Percentiles rank a stretch among this genome's conserved stretches.
Conservation (phyloP, 2,797 vertebrate genomes). For the Melanogrammus aeglefinus region DNA sequence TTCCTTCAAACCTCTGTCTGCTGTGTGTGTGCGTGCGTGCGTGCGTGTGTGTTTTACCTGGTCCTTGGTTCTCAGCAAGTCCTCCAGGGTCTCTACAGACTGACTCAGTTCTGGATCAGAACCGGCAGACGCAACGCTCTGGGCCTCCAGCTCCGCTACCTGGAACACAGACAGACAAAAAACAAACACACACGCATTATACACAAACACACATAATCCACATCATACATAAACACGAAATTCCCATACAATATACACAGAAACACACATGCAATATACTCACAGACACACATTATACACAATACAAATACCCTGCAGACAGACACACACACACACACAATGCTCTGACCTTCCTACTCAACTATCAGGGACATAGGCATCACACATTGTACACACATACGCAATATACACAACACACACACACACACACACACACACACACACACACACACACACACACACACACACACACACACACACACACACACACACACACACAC, state of each 20-base stretch:
- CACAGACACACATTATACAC: too few species aligned
- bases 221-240: background rate
- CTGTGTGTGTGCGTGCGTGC: background rate
- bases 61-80: slow-evolving; percentile 84
- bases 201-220: background rate
- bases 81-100: slow-evolving; percentile 83
- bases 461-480: background rate
- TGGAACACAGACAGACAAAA: slow-evolving; percentile 54
- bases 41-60: slow-evolving; percentile 69
- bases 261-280: background rate
- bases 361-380: too few species aligned
- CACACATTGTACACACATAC: background rate
- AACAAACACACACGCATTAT: slow-evolving; percentile 17
- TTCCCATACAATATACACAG: background rate
- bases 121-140: slow-evolving; percentile 68
- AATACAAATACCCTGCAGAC: too few species aligned
- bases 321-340: too few species aligned
- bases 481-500: background rate
- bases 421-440: too few species aligned
- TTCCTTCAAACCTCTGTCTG: background rate
- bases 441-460: background rate
- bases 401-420: background rate
- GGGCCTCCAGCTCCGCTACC: slow-evolving; percentile 89
- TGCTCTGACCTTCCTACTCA: too few species aligned
- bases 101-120: slow-evolving; percentile 72